Evolutionary conservation across 2,797 vertebrate genomes (phyloP), one percentile per base, ranked within the genome.

Genomic region (Silurus lanzhouensis): DNA sequence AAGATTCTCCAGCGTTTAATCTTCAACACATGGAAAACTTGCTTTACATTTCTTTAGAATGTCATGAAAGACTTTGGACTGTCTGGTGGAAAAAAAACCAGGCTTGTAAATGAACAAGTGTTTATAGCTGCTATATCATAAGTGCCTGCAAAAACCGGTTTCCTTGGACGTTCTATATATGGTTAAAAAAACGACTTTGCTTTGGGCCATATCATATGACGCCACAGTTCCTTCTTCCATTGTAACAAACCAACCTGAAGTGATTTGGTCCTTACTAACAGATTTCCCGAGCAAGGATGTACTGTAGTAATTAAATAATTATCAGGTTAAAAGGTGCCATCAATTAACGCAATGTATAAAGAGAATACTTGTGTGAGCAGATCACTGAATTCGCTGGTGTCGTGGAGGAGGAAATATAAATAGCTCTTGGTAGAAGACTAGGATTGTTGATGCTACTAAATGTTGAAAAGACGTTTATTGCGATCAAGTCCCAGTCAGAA

Each of bases 271-370:
- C 10, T 78, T 66, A 80, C 38, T 64, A 38, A n/a, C 15, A 6
- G 57, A 48, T 64, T 48, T 80, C 22, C 60, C 38, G 9, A 17
- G 44, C 6, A 80, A 48, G 44, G 60, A 25, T 48, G 61, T 44
- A 48, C 78, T 64, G 61, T 19, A 66, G 44, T 25, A 80, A 80
- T 25, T 80, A 46, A 79, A 17, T 46, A 22, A 48, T 48, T 64
- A 48, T 19, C 13, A 64, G 60, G 60, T 46, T 64, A 48, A 44
- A 38, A 17, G 38, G 61, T 66, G 44, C 0, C 14, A 48, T 27
- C 61, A 80, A 22, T 38, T 38, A 22, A 20, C 2, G 9, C 19
- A 58, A 60, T 38, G 75, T 61, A 15, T 75, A 15, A 7, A 52
- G 38, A 38, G 6, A 15, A 38, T 72, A 72, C 44, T 48, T n/a